Conservation (phyloP, 2,113 vertebrate genomes). For the Mandrillus leucophaeus region DNA sequence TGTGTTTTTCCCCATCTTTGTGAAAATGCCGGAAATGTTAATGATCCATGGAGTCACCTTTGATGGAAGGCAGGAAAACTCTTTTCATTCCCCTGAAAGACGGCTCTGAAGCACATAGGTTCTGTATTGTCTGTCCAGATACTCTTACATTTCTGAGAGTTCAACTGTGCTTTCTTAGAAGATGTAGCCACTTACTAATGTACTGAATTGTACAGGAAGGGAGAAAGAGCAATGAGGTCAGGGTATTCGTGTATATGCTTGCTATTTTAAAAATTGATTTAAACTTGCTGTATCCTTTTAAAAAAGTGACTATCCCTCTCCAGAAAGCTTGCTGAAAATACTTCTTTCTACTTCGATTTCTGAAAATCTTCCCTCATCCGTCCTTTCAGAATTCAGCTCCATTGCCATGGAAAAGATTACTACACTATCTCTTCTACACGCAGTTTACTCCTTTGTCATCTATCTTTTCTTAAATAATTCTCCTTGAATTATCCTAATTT, state of each 20-base stretch:
- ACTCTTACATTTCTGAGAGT: neutral
- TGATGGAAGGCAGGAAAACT: neutral
- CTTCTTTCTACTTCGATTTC: neutral
- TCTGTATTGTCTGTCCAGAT: neutral
- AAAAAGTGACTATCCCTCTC: neutral
- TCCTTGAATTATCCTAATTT: neutral
- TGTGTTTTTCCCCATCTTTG: neutral
- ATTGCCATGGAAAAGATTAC: neutral
- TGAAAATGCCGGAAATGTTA: neutral
- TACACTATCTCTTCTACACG: rapidly evolving
- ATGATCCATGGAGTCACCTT: no score
- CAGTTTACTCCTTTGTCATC: neutral
- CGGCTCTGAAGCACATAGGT: neutral
- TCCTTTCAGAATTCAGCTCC: neutral
- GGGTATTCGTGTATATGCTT: neutral
- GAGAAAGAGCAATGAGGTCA: neutral
- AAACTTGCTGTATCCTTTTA: neutral
- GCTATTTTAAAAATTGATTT: neutral
- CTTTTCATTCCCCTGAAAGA: neutral
- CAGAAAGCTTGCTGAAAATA: neutral
- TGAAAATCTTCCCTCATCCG: neutral
- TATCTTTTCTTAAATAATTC: neutral
- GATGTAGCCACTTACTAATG: neutral
- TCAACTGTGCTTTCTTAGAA: neutral
- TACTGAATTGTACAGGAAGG: neutral